phyloP scores from a whole-genome alignment of 2,113 vertebrate genomes.

The Gymnobelideus leadbeateri region DNA sequence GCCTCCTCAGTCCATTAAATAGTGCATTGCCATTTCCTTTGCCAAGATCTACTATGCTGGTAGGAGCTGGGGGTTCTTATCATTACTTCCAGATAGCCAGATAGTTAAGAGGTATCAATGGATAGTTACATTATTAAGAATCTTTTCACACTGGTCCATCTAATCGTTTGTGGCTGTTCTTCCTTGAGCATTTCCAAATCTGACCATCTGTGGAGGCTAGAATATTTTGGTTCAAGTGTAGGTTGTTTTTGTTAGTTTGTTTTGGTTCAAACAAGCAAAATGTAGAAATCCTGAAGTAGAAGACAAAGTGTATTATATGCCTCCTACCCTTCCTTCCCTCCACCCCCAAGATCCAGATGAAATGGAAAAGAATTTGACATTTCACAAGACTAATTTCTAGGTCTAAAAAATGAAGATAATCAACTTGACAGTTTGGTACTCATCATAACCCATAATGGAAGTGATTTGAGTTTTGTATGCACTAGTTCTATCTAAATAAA shows the following conservation, averaged over 20 bases:
- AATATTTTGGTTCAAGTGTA: neutral
- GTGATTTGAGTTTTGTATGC: neutral
- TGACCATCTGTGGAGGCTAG: neutral
- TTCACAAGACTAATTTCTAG: neutral
- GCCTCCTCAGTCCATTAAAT: neutral
- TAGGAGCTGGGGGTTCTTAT: neutral
- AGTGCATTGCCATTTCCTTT: neutral
- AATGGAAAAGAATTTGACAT: neutral
- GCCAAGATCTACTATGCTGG: neutral
- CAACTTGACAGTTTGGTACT: fast-evolving
- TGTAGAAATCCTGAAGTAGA: neutral
- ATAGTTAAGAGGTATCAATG: neutral
- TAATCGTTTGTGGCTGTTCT: fast-evolving
- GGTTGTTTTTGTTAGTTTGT: neutral
- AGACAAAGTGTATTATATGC: neutral
- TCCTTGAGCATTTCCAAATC: neutral
- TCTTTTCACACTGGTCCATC: neutral
- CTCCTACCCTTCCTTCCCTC: fast-evolving
- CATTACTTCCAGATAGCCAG: neutral
- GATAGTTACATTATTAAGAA: neutral
- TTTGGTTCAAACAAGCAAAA: neutral
- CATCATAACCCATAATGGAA: neutral
- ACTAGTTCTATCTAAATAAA: slow-evolving; percentile 13
- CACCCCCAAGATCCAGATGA: neutral
- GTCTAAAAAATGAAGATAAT: fast-evolving